Base-by-base conservation (phyloP, 2,113 vertebrate species). In the Grammomys surdaster region DNA sequence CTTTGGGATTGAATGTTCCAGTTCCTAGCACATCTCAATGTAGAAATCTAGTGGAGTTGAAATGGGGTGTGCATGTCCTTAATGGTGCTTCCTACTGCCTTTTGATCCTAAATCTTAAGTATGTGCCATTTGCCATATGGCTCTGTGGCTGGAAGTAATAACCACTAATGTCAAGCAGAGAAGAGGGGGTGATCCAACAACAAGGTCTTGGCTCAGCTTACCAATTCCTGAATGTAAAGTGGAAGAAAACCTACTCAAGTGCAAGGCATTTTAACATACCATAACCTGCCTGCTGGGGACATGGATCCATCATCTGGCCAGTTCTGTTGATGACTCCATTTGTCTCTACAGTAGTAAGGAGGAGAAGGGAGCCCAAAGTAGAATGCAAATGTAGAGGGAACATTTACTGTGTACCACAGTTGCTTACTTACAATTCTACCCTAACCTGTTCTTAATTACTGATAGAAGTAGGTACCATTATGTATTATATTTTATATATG, bases 71-170 rank as follows among this genome's bases (percentile, higher is more conserved):
- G 24, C 51, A 88, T 67, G n/a, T 90, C 80, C n/a, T 95, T 92
- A 95, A 90, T 75, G 65, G 84, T 63, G 11, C 70, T 67, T 48
- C 92, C 94, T 85, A 56, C 70, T 48, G 96, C 16, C 22, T 92
- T 92, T 93, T 78, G 67, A 96, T 86, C n/a, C 60, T 96, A 92
- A 95, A 95, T 94, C 85, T 95, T 43, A 90, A 87, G 36, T 90
- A 89, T 86, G 56, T 96, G 67, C 63, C 76, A 88, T 94, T 97
- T 97, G 54, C 96, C 91, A 84, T 88, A 54, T 94, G 88, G 90
- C 78, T 75, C 24, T 48, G 58, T 90, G 75, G 94, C 65, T 73
- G 85, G 84, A 95, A 77, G 75, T 76, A 96, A 94, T 88, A 95
- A 87, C 58, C 33, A 86, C 72, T 26, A 89, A 51, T 87, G 46